Evolutionary conservation across 1,140 invertebrate genomes (phyloP), one percentile per base, ranked within the genome.

Genomic region (Caenorhabditis tropicalis): DNA sequence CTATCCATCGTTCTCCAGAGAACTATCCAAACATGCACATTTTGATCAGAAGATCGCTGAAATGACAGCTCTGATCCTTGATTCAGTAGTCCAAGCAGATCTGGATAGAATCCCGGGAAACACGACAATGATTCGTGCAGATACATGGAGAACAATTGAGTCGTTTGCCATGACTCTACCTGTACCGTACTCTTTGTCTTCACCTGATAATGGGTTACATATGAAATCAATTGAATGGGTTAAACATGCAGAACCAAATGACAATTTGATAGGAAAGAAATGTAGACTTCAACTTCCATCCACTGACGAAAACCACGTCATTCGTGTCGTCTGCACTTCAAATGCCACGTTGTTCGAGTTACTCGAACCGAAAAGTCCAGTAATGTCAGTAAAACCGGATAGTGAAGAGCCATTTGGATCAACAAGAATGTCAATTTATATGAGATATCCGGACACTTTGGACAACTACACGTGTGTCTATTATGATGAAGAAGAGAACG

Each of bases 401-500:
- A 48, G 29, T 15, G 12, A n/a, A 48, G 58, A 85, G 15, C 31
- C 39, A 29, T 39, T 82, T 29, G 36, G 46, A 15, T 79, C 83
- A 16, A 51, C 53, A 10, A 46, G 81, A 36, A 82, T 85, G 31
- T 70, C 84, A 2, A 43, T 85, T 21, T 43, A 56, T 19, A 19
- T 85, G 53, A 85, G 83, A 48, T 49, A 24, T 7, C 56, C 56
- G 5, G 70, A 85, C 48, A 56, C 31, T 6, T 9, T 21, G 15
- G 84, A 85, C 19, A 85, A 85, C 60, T 85, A 85, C 27, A 85
- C 84, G 7, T 85, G 84, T 46, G 84, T 85, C 21, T 82, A 74
- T 48, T 85, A 85, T 31, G 84, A 85, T 58, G 84, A 84, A 27
- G 49, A 48, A 48, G 84, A 82, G 33, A 70, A 74, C 7, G 80